Percentiles rank a stretch among this genome's conserved stretches.
Conservation (phyloP, 2,888 invertebrate genomes). For the Mesorhabditis spiculigera region DNA sequence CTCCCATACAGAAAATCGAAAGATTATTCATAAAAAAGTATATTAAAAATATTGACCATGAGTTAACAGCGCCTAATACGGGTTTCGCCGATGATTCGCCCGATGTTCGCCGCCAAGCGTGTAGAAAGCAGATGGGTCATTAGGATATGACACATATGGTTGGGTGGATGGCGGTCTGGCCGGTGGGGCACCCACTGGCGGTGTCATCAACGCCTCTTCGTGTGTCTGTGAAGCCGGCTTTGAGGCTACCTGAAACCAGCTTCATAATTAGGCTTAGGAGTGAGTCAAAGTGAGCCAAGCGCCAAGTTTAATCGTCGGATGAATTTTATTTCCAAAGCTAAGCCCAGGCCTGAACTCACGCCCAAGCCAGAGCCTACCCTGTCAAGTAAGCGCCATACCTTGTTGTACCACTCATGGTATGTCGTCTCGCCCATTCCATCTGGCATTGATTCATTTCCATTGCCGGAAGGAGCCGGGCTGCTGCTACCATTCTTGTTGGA, state of each 20-base stretch:
- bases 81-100: neutral
- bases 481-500: conserved; percentile 23
- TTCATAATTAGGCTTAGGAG: neutral
- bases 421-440: conserved; percentile 55
- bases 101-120: conserved; percentile 53
- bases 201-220: conserved; percentile 37
- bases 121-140: conserved; percentile 56
- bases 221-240: conserved; percentile 51
- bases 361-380: too few species aligned
- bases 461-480: conserved; percentile 14
- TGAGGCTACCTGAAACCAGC: conserved; percentile 49
- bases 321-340: too few species aligned
- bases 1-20: too few species aligned
- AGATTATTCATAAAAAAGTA: too few species aligned
- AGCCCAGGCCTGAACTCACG: too few species aligned
- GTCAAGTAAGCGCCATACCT: conserved; percentile 23
- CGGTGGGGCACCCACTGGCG: conserved; percentile 8
- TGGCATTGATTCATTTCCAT: conserved; percentile 25
- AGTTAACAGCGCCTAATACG: neutral
- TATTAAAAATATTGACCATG: too few species aligned
- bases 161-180: conserved; percentile 34
- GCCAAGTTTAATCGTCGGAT: too few species aligned
- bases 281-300: too few species aligned
- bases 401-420: conserved; percentile 54
- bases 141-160: conserved; percentile 56